Percentiles rank a stretch among this genome's conserved stretches.
Conservation (phyloP, 1,140 invertebrate genomes). For the Halesus radiatus region DNA sequence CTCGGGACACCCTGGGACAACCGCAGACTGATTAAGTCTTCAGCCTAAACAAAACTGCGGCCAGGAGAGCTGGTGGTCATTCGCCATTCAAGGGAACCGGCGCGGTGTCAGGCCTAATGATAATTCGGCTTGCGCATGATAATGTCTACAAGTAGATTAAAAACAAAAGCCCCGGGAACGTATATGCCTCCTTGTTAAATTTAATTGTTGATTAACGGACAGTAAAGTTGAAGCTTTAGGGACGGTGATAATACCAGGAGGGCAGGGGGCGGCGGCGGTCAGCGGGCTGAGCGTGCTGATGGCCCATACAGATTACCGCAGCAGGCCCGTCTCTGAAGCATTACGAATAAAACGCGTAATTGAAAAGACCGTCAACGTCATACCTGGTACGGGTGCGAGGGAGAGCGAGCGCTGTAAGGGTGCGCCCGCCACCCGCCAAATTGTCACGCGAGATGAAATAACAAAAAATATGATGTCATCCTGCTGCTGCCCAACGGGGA, state of each 20-base stretch:
- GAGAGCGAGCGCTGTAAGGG: slow-evolving; percentile 3
- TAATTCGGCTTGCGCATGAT: no score
- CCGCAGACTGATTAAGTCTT: slow-evolving; percentile 44
- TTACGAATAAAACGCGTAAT: slow-evolving; percentile 33
- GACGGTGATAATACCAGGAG: background rate
- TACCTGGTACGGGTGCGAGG: background rate
- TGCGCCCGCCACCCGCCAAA: slow-evolving; percentile 14
- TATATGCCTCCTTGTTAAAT: background rate
- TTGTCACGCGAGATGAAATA: slow-evolving; percentile 36
- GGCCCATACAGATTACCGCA: slow-evolving; percentile 24
- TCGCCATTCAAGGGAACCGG: background rate
- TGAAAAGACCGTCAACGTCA: slow-evolving; percentile 1
- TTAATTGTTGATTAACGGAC: background rate
- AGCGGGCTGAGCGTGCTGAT: slow-evolving; percentile 17
- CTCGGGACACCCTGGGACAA: background rate
- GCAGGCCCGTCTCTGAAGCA: slow-evolving; percentile 9
- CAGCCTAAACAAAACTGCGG: slow-evolving; percentile 31
- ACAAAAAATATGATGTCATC: background rate
- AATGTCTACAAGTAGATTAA: no score
- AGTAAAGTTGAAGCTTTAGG: background rate
- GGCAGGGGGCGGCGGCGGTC: background rate
- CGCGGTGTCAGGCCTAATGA: background rate
- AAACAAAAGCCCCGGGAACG: no score
- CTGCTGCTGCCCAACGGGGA: background rate
- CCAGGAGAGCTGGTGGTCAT: slow-evolving; percentile 1